Evolutionary conservation across 30 jellyfish, hydroid and myxozoan species (phyloP), one percentile per base, ranked within the genome.

Genomic region (Hydractinia symbiolongicarpus): DNA sequence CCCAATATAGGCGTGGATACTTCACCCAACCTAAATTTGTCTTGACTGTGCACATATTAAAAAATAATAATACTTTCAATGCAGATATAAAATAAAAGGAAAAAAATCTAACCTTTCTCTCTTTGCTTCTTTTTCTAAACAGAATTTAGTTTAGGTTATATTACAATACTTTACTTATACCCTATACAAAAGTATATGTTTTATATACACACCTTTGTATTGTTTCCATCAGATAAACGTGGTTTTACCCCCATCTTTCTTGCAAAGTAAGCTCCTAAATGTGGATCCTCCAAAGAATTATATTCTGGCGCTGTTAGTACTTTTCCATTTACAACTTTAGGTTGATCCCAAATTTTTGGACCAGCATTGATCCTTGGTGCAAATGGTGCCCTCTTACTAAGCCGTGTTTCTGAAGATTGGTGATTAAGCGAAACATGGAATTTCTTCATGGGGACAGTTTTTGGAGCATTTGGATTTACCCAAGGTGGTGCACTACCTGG

Each of bases 241-340:
- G 96, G 91, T 62, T 72, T 9, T 81, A 83, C 4, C 5, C 98
- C 98, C 73, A 86, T 88, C 67, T 91, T 91, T 66, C 98, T 78
- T 71, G 94, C 95, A 91, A 81, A 91, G 71, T 91, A 91, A 79
- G 83, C 98, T 49, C 79, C 70, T 68, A 91, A 54, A 82, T 91
- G 96, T 5, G 98, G 98, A 91, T 91, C 98, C 44, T 86, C 98
- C 49, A 91, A 50, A 5, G 98, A 89, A 58, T 86, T 91, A 68
- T 91, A 91, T 56, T 87, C 95, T 72, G 90, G 86, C 98, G 83
- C 86, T 5, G 90, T 53, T 72, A 58, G 83, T 16, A 78, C 71
- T 19, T 91, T 91, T 11, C 98, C 98, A 91, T 91, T 91, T 4
- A 91, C 98, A 82, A 91, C 98, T 82, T 91, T 91, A 61, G 98